phyloP scores from a whole-genome alignment of 1,140 invertebrate species.

The Saccostrea echinata region DNA sequence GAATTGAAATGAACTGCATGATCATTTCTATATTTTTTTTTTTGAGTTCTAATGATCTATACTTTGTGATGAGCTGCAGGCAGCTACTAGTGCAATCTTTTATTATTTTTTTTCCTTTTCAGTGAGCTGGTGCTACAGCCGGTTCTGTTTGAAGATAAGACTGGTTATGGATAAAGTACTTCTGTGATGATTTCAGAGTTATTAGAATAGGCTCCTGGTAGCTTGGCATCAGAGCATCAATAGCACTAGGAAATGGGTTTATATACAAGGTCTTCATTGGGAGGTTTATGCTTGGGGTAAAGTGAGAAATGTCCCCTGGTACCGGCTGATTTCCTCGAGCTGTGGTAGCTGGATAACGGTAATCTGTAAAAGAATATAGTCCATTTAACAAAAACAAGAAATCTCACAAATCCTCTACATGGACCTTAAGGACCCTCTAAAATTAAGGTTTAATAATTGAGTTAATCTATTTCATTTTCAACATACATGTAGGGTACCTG shows the following conservation, averaged over 20 bases:
- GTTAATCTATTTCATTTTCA: too few relatives aligned
- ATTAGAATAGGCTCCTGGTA: conserved; percentile 75
- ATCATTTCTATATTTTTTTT: too few relatives aligned
- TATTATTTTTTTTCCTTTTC: neutral
- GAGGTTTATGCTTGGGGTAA: conserved; percentile 76
- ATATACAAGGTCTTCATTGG: conserved; percentile 77
- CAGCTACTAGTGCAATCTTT: neutral
- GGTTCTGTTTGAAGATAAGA: conserved; percentile 64
- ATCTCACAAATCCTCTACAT: too few relatives aligned
- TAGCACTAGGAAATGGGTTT: conserved; percentile 75
- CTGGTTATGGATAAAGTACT: conserved; percentile 76
- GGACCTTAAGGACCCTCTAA: too few relatives aligned
- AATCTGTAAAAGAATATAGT: conserved; percentile 68
- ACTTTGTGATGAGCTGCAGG: neutral
- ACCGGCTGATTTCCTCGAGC: conserved; percentile 66
- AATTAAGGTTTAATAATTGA: too few relatives aligned
- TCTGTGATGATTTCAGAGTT: conserved; percentile 78
- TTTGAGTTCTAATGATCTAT: too few relatives aligned
- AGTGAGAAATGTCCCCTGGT: conserved; percentile 71
- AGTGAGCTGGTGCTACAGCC: conserved; percentile 28
- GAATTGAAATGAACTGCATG: too few relatives aligned
- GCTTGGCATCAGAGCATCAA: conserved; percentile 67
- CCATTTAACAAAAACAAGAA: neutral
- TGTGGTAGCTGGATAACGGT: conserved; percentile 65
- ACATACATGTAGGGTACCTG: too few relatives aligned